Percentiles rank a stretch among this genome's conserved stretches.
These are phyloP conservation scores for Synanthedon andrenaeformis DNA, from an alignment of 2,888 invertebrate species.

Conservation along the genomic window DNA sequence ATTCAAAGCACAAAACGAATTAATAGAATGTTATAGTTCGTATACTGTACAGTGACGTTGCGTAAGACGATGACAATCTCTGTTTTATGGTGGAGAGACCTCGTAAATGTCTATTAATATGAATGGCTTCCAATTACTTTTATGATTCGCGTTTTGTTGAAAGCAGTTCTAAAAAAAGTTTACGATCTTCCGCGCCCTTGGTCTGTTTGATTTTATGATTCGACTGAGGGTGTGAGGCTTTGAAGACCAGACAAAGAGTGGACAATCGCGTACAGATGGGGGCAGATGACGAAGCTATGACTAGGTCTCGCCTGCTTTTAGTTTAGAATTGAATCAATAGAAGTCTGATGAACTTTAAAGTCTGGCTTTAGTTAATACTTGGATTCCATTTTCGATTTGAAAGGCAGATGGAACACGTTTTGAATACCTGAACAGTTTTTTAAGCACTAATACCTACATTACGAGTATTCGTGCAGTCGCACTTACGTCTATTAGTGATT, in stretches of 20 bases:
- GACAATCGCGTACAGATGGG: constrained; percentile 27
- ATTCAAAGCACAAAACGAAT: constrained; percentile 52
- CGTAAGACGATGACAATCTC: constrained; percentile 66
- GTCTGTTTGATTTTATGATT: constrained; percentile 46
- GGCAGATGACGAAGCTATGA: constrained; percentile 45
- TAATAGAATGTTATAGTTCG: constrained; percentile 37
- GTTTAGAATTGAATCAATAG: constrained; percentile 1
- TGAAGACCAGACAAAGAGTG: constrained; percentile 25
- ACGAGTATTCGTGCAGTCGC: no score
- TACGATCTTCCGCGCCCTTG: constrained; percentile 57
- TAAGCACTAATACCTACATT: no score
- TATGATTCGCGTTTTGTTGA: constrained; percentile 67
- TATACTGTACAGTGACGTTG: constrained; percentile 35
- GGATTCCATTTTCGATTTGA: neutral
- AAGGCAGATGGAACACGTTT: neutral
- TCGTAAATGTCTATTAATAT: constrained; percentile 72
- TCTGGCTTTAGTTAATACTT: neutral
- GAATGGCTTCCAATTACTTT: constrained; percentile 71
- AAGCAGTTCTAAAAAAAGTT: constrained; percentile 62
- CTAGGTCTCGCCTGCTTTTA: constrained; percentile 28
- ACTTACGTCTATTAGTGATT: no score
- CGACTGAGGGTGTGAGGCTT: constrained; percentile 32
- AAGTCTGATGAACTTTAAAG: neutral
- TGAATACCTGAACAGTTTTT: no score
- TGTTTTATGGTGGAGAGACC: constrained; percentile 60